Evolutionary conservation across 2,888 invertebrate genomes (phyloP).

Genomic region (Hyposoter dolosus): DNA sequence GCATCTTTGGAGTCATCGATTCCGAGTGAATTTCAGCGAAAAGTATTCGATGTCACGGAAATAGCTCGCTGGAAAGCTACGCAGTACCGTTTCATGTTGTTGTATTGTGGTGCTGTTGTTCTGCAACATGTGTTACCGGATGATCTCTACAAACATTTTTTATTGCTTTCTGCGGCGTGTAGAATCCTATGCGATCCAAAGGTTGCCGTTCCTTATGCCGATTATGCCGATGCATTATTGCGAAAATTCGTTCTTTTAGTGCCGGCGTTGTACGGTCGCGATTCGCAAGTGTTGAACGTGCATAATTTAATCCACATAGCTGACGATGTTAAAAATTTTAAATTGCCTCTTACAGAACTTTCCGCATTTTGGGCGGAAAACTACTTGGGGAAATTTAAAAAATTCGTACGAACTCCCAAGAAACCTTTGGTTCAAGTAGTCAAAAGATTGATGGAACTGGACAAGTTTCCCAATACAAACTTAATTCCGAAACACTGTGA

Average conservation of each 20-base stretch:
- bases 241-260: slow-evolving; percentile 11
- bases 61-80: slow-evolving; percentile 67
- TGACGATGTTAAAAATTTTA: neutral
- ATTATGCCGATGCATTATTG: slow-evolving; percentile 13
- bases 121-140: slow-evolving; percentile 40
- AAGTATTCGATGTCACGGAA: slow-evolving; percentile 50
- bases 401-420: neutral
- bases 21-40: slow-evolving; percentile 66
- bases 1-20: slow-evolving; percentile 7
- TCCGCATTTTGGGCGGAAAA: slow-evolving; percentile 12
- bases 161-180: slow-evolving; percentile 50
- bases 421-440: slow-evolving; percentile 1
- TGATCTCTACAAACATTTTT: slow-evolving; percentile 59
- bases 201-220: neutral
- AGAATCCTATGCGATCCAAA: slow-evolving; percentile 50
- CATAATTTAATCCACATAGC: slow-evolving; percentile 29
- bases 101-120: slow-evolving; percentile 55
- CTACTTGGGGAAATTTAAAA: neutral
- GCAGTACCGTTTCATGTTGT: slow-evolving; percentile 64
- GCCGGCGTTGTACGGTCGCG: slow-evolving; percentile 11
- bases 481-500: neutral
- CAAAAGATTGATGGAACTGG: slow-evolving; percentile 1
- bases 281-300: slow-evolving; percentile 10
- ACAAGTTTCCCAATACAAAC: neutral
- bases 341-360: neutral